These are phyloP conservation scores for Sarcophaga variegata DNA, from an alignment of 2,888 invertebrate species.

Conservation along the genomic window DNA sequence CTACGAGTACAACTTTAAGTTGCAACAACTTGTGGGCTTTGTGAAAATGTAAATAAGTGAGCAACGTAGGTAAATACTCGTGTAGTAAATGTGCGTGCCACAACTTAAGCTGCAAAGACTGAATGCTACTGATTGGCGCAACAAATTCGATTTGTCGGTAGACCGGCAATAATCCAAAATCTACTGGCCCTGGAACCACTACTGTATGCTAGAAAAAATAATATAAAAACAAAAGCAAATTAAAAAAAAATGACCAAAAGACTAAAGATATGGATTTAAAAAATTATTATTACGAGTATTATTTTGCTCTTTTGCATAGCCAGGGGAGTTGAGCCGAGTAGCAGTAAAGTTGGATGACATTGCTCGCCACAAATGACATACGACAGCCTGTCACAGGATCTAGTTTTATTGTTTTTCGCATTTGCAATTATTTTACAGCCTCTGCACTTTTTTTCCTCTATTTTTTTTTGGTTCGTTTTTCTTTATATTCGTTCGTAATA, in stretches of 20 bases:
- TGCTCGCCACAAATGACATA: slow-evolving; percentile 67
- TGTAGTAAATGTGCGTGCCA: background rate
- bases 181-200: background rate
- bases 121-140: slow-evolving; percentile 68
- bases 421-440: slow-evolving; percentile 68
- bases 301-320: background rate
- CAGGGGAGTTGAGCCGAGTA: slow-evolving; percentile 12
- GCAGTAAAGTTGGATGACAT: slow-evolving; percentile 65
- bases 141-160: slow-evolving; percentile 66
- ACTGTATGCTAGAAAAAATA: no score
- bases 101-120: slow-evolving; percentile 46
- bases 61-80: background rate
- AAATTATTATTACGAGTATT: slow-evolving; percentile 7
- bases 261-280: slow-evolving; percentile 28
- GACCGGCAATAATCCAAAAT: slow-evolving; percentile 61
- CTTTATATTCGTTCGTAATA: background rate
- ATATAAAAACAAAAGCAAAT: no score
- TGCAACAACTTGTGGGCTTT: slow-evolving; percentile 17
- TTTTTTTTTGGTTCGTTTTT: slow-evolving; percentile 17
- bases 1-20: background rate
- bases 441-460: slow-evolving; percentile 32
- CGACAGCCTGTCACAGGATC: slow-evolving; percentile 70
- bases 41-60: slow-evolving; percentile 9
- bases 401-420: slow-evolving; percentile 67
- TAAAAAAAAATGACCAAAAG: background rate